Conservation (phyloP, 2,797 vertebrate species). For the Synanceia verrucosa region DNA sequence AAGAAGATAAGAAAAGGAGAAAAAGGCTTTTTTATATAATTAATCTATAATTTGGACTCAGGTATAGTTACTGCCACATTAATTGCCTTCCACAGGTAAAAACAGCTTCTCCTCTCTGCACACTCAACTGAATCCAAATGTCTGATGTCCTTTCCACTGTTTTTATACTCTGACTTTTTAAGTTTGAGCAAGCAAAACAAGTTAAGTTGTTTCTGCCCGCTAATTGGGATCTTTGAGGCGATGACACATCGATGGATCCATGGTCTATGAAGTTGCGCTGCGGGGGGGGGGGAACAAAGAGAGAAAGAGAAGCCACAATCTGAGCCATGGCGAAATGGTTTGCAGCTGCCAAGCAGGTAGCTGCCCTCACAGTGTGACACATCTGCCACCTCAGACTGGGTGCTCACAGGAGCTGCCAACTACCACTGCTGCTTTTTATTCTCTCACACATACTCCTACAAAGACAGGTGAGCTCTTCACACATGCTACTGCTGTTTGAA, state of each 20-base stretch:
- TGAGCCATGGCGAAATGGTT: constrained; percentile 20
- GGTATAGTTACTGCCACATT: constrained; percentile 38
- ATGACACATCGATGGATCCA: constrained; percentile 44
- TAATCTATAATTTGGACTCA: constrained; percentile 23
- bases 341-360: constrained; percentile 54
- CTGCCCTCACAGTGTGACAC: constrained; percentile 59
- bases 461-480: constrained; percentile 45
- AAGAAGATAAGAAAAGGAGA: neutral
- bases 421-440: constrained; percentile 25
- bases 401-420: constrained; percentile 42
- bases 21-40: constrained; percentile 10
- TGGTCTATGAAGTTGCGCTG: constrained; percentile 15
- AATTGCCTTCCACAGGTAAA: constrained; percentile 49
- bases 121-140: constrained; percentile 30
- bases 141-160: constrained; percentile 41
- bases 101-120: constrained; percentile 30
- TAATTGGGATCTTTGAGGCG: constrained; percentile 58
- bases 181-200: constrained; percentile 28
- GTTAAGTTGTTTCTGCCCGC: constrained; percentile 37
- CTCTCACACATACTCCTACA: constrained; percentile 23
- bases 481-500: constrained; percentile 47
- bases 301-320: constrained; percentile 23
- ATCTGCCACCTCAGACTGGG: constrained; percentile 59
- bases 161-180: constrained; percentile 42
- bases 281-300: constrained; percentile 15